Percentiles rank a stretch among this genome's conserved stretches.
phyloP scores from a whole-genome alignment of 2,113 vertebrate species.

The Sorex fumeus region DNA sequence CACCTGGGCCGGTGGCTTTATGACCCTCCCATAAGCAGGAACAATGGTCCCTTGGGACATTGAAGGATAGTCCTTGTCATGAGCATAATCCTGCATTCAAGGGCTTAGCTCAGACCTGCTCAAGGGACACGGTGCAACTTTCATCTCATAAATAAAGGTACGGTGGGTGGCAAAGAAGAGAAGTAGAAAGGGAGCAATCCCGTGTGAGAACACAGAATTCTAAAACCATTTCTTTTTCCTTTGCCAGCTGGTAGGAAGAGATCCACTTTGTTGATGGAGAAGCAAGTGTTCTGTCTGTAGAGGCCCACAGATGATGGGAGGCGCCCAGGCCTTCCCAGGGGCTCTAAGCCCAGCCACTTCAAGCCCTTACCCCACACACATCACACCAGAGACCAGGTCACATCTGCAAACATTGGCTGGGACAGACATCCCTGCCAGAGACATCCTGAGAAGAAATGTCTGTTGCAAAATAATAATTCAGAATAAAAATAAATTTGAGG shows the following conservation, averaged over 20 bases:
- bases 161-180: neutral
- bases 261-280: constrained; percentile 51
- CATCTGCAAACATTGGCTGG: constrained; percentile 52
- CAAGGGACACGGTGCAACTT: constrained; percentile 5
- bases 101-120: constrained; percentile 5
- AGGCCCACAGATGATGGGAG: neutral
- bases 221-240: constrained; percentile 5
- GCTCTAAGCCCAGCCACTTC: neutral
- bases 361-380: rapidly evolving
- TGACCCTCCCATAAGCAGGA: neutral
- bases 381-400: constrained; percentile 32
- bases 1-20: neutral
- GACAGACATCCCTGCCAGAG: constrained; percentile 63
- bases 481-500: constrained; percentile 67
- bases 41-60: neutral
- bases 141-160: constrained; percentile 77
- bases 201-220: neutral
- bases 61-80: neutral
- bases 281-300: constrained; percentile 72
- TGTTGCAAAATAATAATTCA: constrained; percentile 82
- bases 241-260: neutral
- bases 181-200: constrained; percentile 27
- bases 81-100: constrained; percentile 26
- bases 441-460: constrained; percentile 88
- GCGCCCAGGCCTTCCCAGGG: neutral